phyloP scores from a whole-genome alignment of 2,797 vertebrate species.

The Galagoides demidoff region DNA sequence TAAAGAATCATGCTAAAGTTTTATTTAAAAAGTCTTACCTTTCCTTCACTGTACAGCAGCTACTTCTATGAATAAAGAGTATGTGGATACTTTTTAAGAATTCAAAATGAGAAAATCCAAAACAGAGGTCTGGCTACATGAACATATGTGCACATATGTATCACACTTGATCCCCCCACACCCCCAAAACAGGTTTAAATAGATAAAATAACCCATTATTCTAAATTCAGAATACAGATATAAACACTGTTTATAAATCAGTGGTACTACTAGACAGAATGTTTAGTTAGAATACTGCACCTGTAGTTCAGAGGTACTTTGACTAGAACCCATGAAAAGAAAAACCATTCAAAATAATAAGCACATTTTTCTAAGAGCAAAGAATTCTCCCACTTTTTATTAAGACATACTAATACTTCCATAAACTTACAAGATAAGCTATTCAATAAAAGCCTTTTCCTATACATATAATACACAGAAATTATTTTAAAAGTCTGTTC shows the following conservation, averaged over 20 bases:
- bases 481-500: conserved; percentile 84
- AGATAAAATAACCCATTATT: conserved; percentile 25
- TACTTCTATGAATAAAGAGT: conserved; percentile 47
- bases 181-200: neutral
- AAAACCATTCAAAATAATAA: conserved; percentile 71
- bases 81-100: conserved; percentile 44
- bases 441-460: conserved; percentile 80
- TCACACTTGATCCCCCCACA: neutral
- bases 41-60: conserved; percentile 25
- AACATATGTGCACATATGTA: neutral
- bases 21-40: neutral
- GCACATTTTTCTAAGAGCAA: conserved; percentile 69
- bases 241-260: conserved; percentile 30
- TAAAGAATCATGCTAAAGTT: neutral
- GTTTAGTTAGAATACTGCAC: conserved; percentile 31
- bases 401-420: conserved; percentile 68
- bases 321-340: conserved; percentile 9
- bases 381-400: conserved; percentile 71
- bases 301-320: conserved; percentile 50
- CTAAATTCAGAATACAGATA: conserved; percentile 54
- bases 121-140: neutral
- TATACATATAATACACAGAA: conserved; percentile 85
- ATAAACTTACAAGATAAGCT: conserved; percentile 69
- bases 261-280: conserved; percentile 13
- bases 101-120: conserved; percentile 51